Conservation (phyloP, 2,888 invertebrate genomes). For the Acanthococcus lagerstroemiae region DNA sequence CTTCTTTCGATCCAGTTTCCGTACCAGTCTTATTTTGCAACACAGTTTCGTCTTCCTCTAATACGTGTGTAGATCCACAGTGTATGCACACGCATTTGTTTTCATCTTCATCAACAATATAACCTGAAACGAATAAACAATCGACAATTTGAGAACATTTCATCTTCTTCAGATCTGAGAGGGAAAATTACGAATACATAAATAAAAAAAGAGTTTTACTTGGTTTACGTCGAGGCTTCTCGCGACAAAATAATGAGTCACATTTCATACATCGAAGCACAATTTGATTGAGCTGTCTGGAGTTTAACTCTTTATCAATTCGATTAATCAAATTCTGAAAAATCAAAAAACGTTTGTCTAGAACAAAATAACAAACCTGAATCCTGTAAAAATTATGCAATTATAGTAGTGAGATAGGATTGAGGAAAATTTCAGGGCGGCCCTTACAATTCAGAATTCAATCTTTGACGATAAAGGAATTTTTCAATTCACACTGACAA, state of each 20-base stretch:
- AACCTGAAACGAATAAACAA: neutral
- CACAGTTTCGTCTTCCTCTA: conserved; percentile 45
- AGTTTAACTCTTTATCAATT: conserved; percentile 11
- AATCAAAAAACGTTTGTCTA: no score
- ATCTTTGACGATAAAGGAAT: no score
- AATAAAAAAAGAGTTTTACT: no score
- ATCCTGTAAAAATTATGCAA: no score
- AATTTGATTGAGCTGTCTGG: conserved; percentile 43
- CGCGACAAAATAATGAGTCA: conserved; percentile 50
- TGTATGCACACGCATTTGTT: conserved; percentile 45
- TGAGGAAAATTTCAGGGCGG: no score
- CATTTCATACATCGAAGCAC: conserved; percentile 54
- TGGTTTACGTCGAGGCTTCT: conserved; percentile 38
- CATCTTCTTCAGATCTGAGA: neutral
- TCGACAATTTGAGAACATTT: neutral
- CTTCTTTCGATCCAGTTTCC: conserved; percentile 31
- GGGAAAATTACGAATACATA: no score
- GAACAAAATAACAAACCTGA: no score
- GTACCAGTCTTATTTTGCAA: conserved; percentile 33
- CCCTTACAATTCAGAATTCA: no score
- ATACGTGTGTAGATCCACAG: conserved; percentile 51
- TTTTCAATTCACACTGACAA: no score
- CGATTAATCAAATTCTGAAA: conserved; percentile 2
- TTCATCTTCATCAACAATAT: neutral
- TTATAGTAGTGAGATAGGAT: no score